Conservation (phyloP, 2,888 invertebrate genomes). For the Tiliacea citrago region DNA sequence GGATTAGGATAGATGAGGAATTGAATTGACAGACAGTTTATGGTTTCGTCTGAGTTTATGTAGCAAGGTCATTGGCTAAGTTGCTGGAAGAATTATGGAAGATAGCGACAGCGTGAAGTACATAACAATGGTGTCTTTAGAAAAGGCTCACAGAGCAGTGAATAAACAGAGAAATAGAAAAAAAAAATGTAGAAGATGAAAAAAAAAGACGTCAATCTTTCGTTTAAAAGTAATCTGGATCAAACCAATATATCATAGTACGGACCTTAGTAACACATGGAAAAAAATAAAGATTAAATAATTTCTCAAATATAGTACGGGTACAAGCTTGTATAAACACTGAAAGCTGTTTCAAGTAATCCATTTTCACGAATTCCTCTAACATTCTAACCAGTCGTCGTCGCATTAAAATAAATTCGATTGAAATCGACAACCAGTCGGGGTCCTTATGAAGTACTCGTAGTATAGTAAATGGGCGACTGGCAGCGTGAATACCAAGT, state of each 20-base stretch:
- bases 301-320: background rate
- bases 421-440: conserved; percentile 25
- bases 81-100: background rate
- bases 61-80: background rate
- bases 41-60: background rate
- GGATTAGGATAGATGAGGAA: background rate
- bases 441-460: conserved; percentile 33
- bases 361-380: conserved; percentile 1
- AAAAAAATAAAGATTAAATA: background rate
- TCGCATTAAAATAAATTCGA: conserved; percentile 51
- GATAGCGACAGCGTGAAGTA: background rate
- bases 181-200: background rate
- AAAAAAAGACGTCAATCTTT: too few species aligned
- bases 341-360: background rate
- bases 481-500: conserved; percentile 47
- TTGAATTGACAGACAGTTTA: background rate
- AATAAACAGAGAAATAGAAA: background rate
- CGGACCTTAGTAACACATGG: background rate
- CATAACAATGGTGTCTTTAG: too few species aligned
- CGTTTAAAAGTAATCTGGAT: background rate
- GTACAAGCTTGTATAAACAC: background rate
- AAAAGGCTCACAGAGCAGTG: background rate
- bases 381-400: conserved; percentile 1
- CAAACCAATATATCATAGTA: background rate
- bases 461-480: conserved; percentile 30